Base-by-base conservation (phyloP, 2,888 invertebrate species). In the Furcula furcula region DNA sequence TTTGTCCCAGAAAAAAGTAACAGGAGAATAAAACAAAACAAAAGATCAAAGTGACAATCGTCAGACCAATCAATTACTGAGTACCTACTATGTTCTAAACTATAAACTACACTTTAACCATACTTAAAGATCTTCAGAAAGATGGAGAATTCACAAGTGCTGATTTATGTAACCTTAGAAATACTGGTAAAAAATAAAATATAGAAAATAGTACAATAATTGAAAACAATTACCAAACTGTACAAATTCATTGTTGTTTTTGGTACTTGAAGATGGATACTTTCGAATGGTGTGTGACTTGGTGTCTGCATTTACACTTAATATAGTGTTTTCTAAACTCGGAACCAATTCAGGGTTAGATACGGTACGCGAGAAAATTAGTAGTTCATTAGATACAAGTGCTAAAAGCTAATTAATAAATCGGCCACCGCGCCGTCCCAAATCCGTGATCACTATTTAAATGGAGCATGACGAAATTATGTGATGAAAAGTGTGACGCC, bases 331-430 rank as follows among this genome's bases (percentile, higher is more conserved):
- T 33, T 40, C 20, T 7, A 26, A 26, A 33, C 20, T 30, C 34
- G 25, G 30, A 21, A 33, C 29, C 32, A 38, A 41, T 33, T 31
- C 9, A 34, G 19, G 21, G 36, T 49, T 45, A 2, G 49, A 31
- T 29, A 33, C 35, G 25, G 36, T 25, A n/a, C 19, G 23, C 22
- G 31, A 40, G 20, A 41, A 41, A 42, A 39, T 41, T 27, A 29
- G 34, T 38, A 31, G 22, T 35, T 47, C 29, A 41, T 40, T 43
- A n/a, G n/a, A n/a, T n/a, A 29, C 32, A 31, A 45, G 34, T 43
- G 33, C 36, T 36, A 37, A 35, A 19, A 40, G 21, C 28, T 40
- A 36, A 41, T 49, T 23, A 12, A 12, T 22, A 23, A 12, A 12
- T 6, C 12, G 12, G 11, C 23, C 16, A 16, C 16, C 6, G n/a